Evolutionary conservation across 2,797 vertebrate genomes (phyloP), one percentile per base, ranked within the genome.

Genomic region (Huso huso): DNA sequence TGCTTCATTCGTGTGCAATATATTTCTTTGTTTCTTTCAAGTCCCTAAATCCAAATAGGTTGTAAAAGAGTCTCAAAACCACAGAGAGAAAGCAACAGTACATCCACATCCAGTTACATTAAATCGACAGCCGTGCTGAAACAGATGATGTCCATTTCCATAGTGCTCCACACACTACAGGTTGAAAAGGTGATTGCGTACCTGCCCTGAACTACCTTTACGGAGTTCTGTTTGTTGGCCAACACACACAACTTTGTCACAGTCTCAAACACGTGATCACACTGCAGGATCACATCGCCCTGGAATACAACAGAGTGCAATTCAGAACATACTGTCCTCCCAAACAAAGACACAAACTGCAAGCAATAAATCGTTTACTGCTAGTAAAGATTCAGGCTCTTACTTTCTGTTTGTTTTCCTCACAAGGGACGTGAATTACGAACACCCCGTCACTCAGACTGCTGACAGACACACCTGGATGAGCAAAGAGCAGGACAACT

Each of bases 331-430:
- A 51, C 10, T 51, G 11, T 49, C 9, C 10, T 51, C 11, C 48
- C 7, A 37, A 37, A 37, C 2, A 37, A 37, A 37, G 23, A 37
- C 23, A 37, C 23, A 37, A 37, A 37, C 23, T 3, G 23, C 23
- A 37, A 37, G 23, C 23, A 37, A 3, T 37, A 37, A 37, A 2
- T 37, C 23, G 4, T 37, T 37, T 37, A 37, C 23, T 37, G 23
- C 23, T 37, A 37, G 23, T 37, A 37, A 37, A 37, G 55, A n/a
- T 6, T 10, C 2, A 11, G 55, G 55, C 55, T 10, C 1, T 61
- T 82, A 97, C 95, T 91, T 98, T 98, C 76, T 96, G 91, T 77
- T 93, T 94, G 18, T 80, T 87, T 73, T 92, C 90, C 63, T 92
- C 93, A 0, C 88, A 83, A 1, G 78, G 81, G n/a, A 97, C 83